Evolutionary conservation across 2,113 vertebrate species (phyloP), one percentile per base, ranked within the genome.

Genomic region (Cryptoleucopteryx plumbea): DNA sequence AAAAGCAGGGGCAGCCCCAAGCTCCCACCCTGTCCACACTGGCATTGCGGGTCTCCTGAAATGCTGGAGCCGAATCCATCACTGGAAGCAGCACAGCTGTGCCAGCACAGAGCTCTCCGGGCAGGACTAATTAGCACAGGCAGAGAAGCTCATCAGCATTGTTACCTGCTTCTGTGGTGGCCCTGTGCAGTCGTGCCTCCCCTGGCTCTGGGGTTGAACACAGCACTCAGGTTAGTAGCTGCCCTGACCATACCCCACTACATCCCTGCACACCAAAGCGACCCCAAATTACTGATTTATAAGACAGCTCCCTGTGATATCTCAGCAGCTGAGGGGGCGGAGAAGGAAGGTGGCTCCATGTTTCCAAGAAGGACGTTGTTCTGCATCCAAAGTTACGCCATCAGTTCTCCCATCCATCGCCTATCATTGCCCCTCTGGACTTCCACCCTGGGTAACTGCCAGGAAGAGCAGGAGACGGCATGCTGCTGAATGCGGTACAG

Each of bases 71-170:
- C 29, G 21, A 8, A 40, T 3, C 52, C 53, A 15, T 5, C 1
- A 2, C 43, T 77, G 86, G 82, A 25, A 92, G 59, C 32, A 68
- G 70, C 59, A 42, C 1, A 6, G 56, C 32, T 40, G 32, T 59
- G 66, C 10, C 1, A 3, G 55, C 48, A 18, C 17, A 25, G n/a
- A 4, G 1, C 29, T 38, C 47, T 34, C 2, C 0, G 7, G 53
- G 40, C 7, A 8, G 42, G 23, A 43, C 42, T 86, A 34, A 82
- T 75, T 48, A 88, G 61, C 8, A 5, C 56, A 52, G 45, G 73
- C 63, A 73, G 73, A 81, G 62, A 14, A 85, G 70, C 8, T 82
- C 56, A 53, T 75, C 80, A 75, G 71, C 56, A 42, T n/a, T 22
- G 10, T 67, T 34, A 15, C 27, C 42, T 27, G 73, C 59, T 50